A percentile compares a stretch with the other conserved stretches of the same genome.
phyloP scores from a whole-genome alignment of 2,797 vertebrate species.

The Orestias chungarensis region DNA sequence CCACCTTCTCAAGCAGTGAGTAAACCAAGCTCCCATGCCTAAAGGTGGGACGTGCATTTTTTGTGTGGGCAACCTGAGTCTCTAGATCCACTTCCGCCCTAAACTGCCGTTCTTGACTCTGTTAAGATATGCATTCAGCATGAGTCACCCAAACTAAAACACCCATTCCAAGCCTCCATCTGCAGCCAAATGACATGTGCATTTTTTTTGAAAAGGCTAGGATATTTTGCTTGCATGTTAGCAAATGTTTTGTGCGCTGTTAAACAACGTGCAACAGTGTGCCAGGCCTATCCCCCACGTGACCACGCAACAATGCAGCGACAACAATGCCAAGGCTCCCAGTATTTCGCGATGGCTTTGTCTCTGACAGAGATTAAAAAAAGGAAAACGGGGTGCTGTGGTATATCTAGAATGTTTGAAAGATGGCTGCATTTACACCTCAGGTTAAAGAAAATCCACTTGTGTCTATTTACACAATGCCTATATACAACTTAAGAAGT shows the following conservation, averaged over 20 bases:
- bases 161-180: slow-evolving; percentile 44
- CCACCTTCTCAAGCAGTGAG: slow-evolving; percentile 4
- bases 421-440: slow-evolving; percentile 16
- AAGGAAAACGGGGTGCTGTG: slow-evolving; percentile 20
- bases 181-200: slow-evolving; percentile 51
- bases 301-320: slow-evolving; percentile 68
- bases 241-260: slow-evolving; percentile 72
- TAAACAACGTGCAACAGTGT: slow-evolving; percentile 57
- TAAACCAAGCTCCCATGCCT: background rate
- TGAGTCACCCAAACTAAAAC: slow-evolving; percentile 53
- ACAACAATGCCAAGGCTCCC: slow-evolving; percentile 71
- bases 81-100: slow-evolving; percentile 20
- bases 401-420: slow-evolving; percentile 28
- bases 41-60: background rate
- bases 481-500: background rate
- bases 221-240: slow-evolving; percentile 65
- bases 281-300: slow-evolving; percentile 61
- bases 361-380: slow-evolving; percentile 53
- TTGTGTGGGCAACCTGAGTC: slow-evolving; percentile 27
- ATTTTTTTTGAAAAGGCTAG: slow-evolving; percentile 58
- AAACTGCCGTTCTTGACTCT: slow-evolving; percentile 27
- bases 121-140: slow-evolving; percentile 29
- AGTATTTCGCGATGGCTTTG: slow-evolving; percentile 57
- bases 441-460: background rate
- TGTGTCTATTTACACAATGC: background rate